Conservation (phyloP, 2,797 vertebrate genomes). For the Bovichtus variegatus region DNA sequence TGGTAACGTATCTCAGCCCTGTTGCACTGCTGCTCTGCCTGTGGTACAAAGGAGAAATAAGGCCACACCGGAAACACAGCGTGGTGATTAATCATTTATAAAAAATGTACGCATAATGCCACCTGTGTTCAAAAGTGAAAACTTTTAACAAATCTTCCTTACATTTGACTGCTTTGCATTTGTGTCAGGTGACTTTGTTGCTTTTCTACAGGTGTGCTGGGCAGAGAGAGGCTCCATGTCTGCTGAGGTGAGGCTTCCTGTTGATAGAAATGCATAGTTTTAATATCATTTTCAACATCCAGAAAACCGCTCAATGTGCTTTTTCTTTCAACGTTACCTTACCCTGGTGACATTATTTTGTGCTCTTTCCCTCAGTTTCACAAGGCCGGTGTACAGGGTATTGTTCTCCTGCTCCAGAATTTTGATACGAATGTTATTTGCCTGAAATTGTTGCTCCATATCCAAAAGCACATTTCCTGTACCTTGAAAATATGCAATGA, state of each 20-base stretch:
- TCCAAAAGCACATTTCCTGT: conserved; percentile 88
- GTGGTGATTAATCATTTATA: conserved; percentile 8
- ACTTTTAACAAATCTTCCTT: conserved; percentile 25
- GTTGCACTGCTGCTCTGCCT: conserved; percentile 54
- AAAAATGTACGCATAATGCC: background rate
- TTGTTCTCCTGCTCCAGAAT: conserved; percentile 91
- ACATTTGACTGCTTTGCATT: conserved; percentile 50
- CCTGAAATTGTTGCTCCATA: conserved; percentile 92
- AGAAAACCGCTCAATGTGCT: background rate
- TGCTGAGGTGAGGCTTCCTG: conserved; percentile 81
- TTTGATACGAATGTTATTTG: conserved; percentile 89
- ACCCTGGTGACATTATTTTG: conserved; percentile 81
- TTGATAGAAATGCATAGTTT: background rate
- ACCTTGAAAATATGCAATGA: conserved; percentile 76
- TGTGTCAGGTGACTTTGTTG: conserved; percentile 7
- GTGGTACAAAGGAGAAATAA: conserved; percentile 15
- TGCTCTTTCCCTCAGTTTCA: conserved; percentile 82
- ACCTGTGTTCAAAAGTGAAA: background rate
- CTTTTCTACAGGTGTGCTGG: conserved; percentile 19
- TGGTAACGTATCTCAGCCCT: conserved; percentile 25
- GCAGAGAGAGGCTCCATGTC: conserved; percentile 46
- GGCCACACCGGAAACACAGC: background rate
- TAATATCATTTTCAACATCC: background rate
- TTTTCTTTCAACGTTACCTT: conserved; percentile 1
- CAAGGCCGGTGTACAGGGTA: conserved; percentile 80